A percentile compares a stretch with the other conserved stretches of the same genome.
phyloP scores from a whole-genome alignment of 2,888 invertebrate genomes.

The Drosophila anomelani region DNA sequence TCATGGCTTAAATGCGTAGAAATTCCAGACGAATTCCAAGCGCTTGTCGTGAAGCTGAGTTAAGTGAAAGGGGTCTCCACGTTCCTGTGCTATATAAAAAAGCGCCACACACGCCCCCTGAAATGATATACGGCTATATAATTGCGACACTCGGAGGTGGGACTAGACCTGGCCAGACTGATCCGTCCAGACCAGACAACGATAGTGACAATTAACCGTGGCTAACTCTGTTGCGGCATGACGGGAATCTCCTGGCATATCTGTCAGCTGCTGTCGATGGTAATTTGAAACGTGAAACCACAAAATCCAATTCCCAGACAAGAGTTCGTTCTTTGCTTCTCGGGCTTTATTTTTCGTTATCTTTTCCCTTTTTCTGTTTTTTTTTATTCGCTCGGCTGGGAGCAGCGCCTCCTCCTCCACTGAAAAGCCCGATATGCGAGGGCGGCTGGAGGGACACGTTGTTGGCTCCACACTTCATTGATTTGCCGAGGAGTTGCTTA shows the following conservation, averaged over 20 bases:
- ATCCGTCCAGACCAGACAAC: constrained; percentile 57
- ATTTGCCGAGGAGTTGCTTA: constrained; percentile 78
- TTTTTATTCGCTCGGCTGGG: constrained; percentile 44
- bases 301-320: constrained; percentile 81
- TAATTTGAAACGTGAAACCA: constrained; percentile 79
- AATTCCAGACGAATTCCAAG: constrained; percentile 55
- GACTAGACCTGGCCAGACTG: constrained; percentile 12
- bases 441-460: constrained; percentile 56
- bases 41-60: constrained; percentile 40
- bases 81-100: constrained; percentile 6
- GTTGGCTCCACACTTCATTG: constrained; percentile 78
- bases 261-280: constrained; percentile 76
- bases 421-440: constrained; percentile 30
- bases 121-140: constrained; percentile 61
- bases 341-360: constrained; percentile 42
- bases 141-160: constrained; percentile 53
- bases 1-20: constrained; percentile 53
- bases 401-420: constrained; percentile 2
- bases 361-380: constrained; percentile 35
- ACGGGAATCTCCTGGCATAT: constrained; percentile 24
- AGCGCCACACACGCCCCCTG: constrained; percentile 54
- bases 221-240: constrained; percentile 64
- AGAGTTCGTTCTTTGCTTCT: constrained; percentile 51
- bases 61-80: background rate
- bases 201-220: constrained; percentile 78